phyloP scores from a whole-genome alignment of 1,140 invertebrate genomes.

The Pogonus chalceus region DNA sequence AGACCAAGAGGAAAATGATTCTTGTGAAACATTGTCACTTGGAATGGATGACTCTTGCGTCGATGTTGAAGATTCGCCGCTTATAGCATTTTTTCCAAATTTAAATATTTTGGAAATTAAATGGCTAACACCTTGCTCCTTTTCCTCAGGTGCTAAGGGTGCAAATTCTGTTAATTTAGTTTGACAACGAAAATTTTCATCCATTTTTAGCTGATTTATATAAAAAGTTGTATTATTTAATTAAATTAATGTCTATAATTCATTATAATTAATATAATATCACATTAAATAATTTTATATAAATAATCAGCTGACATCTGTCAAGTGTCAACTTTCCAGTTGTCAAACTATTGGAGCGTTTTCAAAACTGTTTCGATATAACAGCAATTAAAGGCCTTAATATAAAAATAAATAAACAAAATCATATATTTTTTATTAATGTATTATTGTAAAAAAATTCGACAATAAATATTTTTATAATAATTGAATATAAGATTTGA shows the following conservation, averaged over 20 bases:
- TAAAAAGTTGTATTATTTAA: not conserved
- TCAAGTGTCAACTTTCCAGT: not conserved
- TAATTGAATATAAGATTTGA: too few species aligned
- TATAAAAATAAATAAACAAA: too few species aligned
- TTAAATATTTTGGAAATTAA: conserved; percentile 51
- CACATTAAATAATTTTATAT: not conserved
- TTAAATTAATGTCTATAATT: not conserved
- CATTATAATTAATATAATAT: not conserved
- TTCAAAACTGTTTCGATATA: too few species aligned
- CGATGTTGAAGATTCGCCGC: not conserved
- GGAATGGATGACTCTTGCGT: conserved; percentile 14
- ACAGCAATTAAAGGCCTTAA: too few species aligned
- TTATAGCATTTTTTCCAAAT: conserved; percentile 27
- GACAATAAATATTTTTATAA: too few species aligned
- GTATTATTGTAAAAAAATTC: too few species aligned
- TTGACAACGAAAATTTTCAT: conserved; percentile 55
- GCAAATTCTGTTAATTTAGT: conserved; percentile 68
- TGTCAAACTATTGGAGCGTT: too few species aligned
- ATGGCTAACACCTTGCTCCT: conserved; percentile 43
- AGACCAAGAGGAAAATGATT: conserved; percentile 25
- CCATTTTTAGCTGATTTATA: conserved; percentile 36
- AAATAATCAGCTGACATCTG: not conserved
- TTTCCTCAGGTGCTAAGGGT: conserved; percentile 54
- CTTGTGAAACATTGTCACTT: conserved; percentile 18
- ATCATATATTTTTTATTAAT: too few species aligned